These are phyloP conservation scores for Malacoctenus gilli DNA, from an alignment of 2,797 vertebrate species.

Conservation along the genomic window DNA sequence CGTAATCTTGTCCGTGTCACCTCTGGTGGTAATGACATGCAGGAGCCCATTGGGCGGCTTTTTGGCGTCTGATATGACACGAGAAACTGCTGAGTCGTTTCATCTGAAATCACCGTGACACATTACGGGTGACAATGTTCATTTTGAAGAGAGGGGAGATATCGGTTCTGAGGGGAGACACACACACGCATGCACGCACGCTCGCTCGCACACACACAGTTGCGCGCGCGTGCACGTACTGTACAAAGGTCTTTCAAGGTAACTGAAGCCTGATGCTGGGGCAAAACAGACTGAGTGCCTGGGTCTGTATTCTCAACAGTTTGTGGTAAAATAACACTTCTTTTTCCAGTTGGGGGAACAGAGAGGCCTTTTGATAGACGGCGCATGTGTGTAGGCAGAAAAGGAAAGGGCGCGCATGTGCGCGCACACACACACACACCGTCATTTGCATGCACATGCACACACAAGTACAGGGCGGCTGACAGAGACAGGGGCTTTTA, in stretches of 20 bases:
- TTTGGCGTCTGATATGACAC: slow-evolving; percentile 32
- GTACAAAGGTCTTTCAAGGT: slow-evolving; percentile 24
- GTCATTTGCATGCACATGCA: background rate
- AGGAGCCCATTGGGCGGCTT: background rate
- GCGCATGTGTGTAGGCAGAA: slow-evolving; percentile 39
- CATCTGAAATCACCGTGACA: slow-evolving; percentile 11
- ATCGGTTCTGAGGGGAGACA: slow-evolving; percentile 2
- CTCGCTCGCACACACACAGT: background rate
- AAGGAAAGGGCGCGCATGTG: slow-evolving; percentile 1
- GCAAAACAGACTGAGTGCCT: slow-evolving; percentile 18
- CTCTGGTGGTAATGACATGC: slow-evolving; percentile 8
- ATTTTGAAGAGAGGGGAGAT: slow-evolving; percentile 1
- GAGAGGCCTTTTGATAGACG: slow-evolving; percentile 47
- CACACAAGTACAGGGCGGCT: slow-evolving; percentile 11
- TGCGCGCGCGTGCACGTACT: background rate
- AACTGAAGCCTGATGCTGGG: slow-evolving; percentile 15
- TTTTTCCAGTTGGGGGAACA: slow-evolving; percentile 53
- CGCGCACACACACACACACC: slow-evolving; percentile 5
- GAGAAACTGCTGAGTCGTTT: slow-evolving; percentile 19
- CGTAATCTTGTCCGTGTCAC: slow-evolving; percentile 22
- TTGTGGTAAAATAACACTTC: slow-evolving; percentile 44
- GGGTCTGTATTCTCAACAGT: slow-evolving; percentile 49
- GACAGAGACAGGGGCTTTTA: slow-evolving; percentile 65
- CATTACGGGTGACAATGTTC: slow-evolving; percentile 5
- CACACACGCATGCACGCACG: too few species aligned